Percentiles rank a stretch among this genome's conserved stretches.
Evolutionary conservation across 2,797 vertebrate species (phyloP).

Genomic region (Chiloscyllium punctatum): DNA sequence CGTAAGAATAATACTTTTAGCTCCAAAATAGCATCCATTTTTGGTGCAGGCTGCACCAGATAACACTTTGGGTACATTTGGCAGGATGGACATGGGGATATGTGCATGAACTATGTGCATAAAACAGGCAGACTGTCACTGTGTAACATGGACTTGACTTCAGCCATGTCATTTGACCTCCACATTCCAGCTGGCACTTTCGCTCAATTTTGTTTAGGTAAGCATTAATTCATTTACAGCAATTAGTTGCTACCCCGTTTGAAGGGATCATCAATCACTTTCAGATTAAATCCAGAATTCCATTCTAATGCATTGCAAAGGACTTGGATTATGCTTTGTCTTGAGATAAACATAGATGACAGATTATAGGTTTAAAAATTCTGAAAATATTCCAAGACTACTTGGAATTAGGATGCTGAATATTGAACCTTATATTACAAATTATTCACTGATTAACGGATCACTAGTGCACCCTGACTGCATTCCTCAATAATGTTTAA

Average conservation of each 20-base stretch:
- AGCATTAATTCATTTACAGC: background rate
- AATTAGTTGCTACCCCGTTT: background rate
- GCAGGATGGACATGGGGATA: background rate
- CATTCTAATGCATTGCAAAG: background rate
- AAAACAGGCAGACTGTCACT: no score
- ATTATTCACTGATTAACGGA: slow-evolving; percentile 1
- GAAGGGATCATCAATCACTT: background rate
- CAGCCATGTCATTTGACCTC: background rate
- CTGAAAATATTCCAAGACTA: background rate
- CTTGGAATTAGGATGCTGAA: background rate
- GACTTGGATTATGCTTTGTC: background rate
- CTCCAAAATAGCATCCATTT: background rate
- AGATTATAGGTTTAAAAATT: background rate
- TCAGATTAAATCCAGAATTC: background rate
- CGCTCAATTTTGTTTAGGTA: no score
- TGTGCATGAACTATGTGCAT: background rate
- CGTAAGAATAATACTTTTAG: background rate
- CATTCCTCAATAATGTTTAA: background rate
- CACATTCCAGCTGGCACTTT: background rate
- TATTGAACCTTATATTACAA: background rate
- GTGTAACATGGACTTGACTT: background rate
- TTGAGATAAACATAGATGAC: background rate
- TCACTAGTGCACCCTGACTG: background rate
- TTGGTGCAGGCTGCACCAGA: background rate
- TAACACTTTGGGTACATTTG: background rate